These are phyloP conservation scores for Pseudonaja textilis DNA, from an alignment of 2,113 vertebrate species.

Conservation along the genomic window DNA sequence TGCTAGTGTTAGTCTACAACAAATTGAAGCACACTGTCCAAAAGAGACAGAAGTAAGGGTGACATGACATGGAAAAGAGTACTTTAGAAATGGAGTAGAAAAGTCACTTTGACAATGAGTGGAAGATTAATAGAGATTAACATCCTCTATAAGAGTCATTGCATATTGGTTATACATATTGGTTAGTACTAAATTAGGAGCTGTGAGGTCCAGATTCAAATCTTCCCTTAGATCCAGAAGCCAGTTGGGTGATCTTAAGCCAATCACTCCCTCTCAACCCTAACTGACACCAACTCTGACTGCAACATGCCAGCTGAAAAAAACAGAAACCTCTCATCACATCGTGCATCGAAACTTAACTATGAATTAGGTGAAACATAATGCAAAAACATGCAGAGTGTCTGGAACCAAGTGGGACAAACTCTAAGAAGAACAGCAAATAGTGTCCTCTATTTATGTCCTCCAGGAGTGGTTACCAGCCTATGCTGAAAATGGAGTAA, in stretches of 20 bases:
- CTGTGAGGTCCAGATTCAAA: background rate
- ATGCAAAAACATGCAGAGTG: background rate
- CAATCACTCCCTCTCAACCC: background rate
- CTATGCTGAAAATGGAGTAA: background rate
- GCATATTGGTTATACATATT: background rate
- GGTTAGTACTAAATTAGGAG: background rate
- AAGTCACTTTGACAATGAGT: background rate
- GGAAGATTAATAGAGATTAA: background rate
- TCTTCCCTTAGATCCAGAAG: background rate
- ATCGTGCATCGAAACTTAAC: background rate
- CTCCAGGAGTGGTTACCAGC: background rate
- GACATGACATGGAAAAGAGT: background rate
- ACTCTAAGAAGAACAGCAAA: background rate
- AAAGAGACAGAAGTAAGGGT: background rate
- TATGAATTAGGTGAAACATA: background rate
- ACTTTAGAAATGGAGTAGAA: background rate
- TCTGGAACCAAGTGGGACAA: background rate
- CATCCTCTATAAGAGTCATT: background rate
- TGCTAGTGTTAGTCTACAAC: background rate
- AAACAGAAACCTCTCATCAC: background rate
- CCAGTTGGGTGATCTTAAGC: background rate
- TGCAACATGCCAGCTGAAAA: background rate
- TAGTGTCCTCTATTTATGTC: background rate
- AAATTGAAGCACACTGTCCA: background rate
- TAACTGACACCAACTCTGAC: background rate